Conservation (phyloP, 2,888 invertebrate species). For the Merodon equestris region DNA sequence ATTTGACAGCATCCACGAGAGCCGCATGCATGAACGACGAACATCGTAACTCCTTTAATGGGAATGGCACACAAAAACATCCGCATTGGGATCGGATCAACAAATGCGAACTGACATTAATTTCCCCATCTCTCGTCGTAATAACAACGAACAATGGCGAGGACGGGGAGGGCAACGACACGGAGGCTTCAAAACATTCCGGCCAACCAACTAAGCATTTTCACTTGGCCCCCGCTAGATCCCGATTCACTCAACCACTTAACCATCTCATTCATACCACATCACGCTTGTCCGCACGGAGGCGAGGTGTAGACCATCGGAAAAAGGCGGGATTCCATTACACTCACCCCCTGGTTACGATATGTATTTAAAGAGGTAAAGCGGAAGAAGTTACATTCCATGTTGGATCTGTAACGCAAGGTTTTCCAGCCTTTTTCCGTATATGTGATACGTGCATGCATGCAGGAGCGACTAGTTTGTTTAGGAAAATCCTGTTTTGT, state of each 20-base stretch:
- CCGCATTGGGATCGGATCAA: constrained; percentile 59
- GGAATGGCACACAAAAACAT: constrained; percentile 42
- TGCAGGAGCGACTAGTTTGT: constrained; percentile 12
- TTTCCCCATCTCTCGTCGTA: constrained; percentile 29
- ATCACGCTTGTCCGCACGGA: constrained; percentile 30
- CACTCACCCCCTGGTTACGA: no score
- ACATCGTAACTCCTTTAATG: constrained; percentile 4
- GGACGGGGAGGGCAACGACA: no score
- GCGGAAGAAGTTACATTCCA: constrained; percentile 5
- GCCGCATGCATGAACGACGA: neutral
- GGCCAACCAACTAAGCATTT: constrained; percentile 18
- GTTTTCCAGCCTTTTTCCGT: neutral
- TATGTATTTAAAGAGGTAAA: no score
- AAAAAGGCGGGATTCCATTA: constrained; percentile 3
- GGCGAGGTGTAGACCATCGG: constrained; percentile 9
- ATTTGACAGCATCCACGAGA: constrained; percentile 53
- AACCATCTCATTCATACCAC: constrained; percentile 59
- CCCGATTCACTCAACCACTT: constrained; percentile 34
- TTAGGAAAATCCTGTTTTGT: constrained; percentile 12
- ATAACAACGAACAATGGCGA: no score
- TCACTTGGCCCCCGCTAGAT: constrained; percentile 14
- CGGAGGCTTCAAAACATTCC: neutral
- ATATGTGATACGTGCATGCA: constrained; percentile 12
- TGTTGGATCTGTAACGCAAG: no score
- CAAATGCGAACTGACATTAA: constrained; percentile 64